These are phyloP conservation scores for Axis porcinus DNA, from an alignment of 2,113 vertebrate genomes.

Conservation along the genomic window DNA sequence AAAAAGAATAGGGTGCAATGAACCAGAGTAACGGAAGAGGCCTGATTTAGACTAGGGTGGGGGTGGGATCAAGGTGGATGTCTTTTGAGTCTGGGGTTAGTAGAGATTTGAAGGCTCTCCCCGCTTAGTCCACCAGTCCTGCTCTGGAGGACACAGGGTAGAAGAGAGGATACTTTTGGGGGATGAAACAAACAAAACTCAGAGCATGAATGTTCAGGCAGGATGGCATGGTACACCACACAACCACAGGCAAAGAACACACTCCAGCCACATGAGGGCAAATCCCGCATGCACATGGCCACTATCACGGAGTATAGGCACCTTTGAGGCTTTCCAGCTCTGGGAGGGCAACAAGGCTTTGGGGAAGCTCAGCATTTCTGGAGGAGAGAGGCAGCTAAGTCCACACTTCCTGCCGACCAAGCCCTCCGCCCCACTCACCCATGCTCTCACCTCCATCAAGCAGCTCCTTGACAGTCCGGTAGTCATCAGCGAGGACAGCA, in stretches of 20 bases:
- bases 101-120: neutral
- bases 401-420: neutral
- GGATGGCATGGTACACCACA: neutral
- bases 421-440: neutral
- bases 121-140: neutral
- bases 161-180: neutral
- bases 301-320: neutral
- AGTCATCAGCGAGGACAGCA: slow-evolving; percentile 91
- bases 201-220: neutral
- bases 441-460: slow-evolving; percentile 88
- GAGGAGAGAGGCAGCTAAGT: neutral
- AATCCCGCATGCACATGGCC: neutral
- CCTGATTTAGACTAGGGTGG: neutral
- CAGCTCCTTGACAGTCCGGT: slow-evolving; percentile 81
- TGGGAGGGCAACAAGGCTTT: neutral
- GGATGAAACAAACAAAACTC: neutral
- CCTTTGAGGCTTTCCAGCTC: neutral
- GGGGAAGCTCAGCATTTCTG: neutral
- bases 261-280: neutral
- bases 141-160: neutral
- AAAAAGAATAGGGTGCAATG: neutral
- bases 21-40: neutral
- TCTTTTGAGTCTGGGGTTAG: neutral
- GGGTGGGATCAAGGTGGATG: neutral
- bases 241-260: neutral